Percentiles rank a stretch among this genome's conserved stretches.
These are phyloP conservation scores for Nothura maculosa DNA, from an alignment of 2,797 vertebrate species.

Conservation along the genomic window DNA sequence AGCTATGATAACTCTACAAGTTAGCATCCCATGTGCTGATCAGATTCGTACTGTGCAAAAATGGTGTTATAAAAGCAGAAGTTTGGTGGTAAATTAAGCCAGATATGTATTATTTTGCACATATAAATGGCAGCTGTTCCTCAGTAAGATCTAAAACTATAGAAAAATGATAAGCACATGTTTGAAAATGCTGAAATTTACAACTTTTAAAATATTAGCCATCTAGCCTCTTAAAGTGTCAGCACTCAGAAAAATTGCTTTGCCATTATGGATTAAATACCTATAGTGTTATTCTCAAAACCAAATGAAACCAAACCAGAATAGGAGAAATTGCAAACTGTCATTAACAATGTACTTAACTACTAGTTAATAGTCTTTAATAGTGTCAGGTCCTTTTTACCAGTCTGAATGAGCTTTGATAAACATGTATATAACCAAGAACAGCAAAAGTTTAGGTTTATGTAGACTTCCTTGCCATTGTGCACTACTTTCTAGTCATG, in stretches of 20 bases:
- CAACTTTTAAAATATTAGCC: background rate
- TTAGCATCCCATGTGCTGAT: background rate
- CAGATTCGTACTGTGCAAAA: background rate
- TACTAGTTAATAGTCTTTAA: background rate
- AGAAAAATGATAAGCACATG: background rate
- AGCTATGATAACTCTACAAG: background rate
- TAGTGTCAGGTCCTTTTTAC: background rate
- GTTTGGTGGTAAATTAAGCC: background rate
- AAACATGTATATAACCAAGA: background rate
- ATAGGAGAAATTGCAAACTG: background rate
- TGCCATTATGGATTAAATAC: background rate
- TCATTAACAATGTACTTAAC: background rate
- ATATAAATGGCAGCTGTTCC: background rate
- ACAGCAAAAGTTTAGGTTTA: slow-evolving; percentile 35
- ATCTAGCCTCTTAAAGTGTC: background rate
- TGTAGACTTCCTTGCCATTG: slow-evolving; percentile 50
- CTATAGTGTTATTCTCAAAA: background rate
- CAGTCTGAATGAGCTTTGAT: background rate
- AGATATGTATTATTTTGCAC: background rate
- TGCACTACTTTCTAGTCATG: slow-evolving; percentile 31
- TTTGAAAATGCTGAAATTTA: background rate
- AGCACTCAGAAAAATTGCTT: background rate
- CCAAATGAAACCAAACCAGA: background rate
- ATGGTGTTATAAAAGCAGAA: background rate
- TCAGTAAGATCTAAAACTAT: background rate